Percentiles rank a stretch among this genome's conserved stretches.
Evolutionary conservation across 2,888 invertebrate genomes (phyloP).

Genomic region (Ochropleura plecta): DNA sequence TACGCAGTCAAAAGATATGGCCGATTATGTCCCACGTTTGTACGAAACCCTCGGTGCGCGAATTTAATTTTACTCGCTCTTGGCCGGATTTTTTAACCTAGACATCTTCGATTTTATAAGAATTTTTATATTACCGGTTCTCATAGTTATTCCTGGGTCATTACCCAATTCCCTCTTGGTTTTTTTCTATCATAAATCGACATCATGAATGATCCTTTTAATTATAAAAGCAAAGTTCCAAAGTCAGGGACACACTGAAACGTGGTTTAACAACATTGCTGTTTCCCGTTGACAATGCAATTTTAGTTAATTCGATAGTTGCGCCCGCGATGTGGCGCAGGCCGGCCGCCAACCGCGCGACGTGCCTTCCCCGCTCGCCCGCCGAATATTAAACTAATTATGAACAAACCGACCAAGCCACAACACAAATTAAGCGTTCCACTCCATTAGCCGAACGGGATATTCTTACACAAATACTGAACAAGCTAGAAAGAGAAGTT

Average conservation of each 20-base stretch:
- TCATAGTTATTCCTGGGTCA: background rate
- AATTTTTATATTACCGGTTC: background rate
- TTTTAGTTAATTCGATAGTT: slow-evolving; percentile 86
- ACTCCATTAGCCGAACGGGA: slow-evolving; percentile 78
- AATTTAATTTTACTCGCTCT: too few species aligned
- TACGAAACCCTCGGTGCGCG: too few species aligned
- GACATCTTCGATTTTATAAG: background rate
- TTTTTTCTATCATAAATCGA: too few species aligned
- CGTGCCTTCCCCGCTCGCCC: slow-evolving; percentile 55
- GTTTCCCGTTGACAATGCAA: slow-evolving; percentile 85
- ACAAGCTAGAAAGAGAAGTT: slow-evolving; percentile 30
- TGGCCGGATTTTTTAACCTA: slow-evolving; percentile 17
- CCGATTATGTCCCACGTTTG: too few species aligned
- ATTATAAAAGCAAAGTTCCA: background rate
- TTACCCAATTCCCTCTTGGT: background rate
- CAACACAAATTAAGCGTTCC: slow-evolving; percentile 80
- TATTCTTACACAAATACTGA: slow-evolving; percentile 58
- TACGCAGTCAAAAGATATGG: too few species aligned
- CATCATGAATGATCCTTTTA: background rate
- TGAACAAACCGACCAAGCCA: slow-evolving; percentile 81
- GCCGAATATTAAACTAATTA: slow-evolving; percentile 87
- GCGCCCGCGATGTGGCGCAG: slow-evolving; percentile 62
- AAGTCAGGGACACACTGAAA: slow-evolving; percentile 29
- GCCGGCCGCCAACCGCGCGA: slow-evolving; percentile 53
- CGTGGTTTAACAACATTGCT: slow-evolving; percentile 48